A percentile compares a stretch with the other conserved stretches of the same genome.
Evolutionary conservation across 2,888 invertebrate species (phyloP).

Genomic region (Thysanoteuthis rhombus): DNA sequence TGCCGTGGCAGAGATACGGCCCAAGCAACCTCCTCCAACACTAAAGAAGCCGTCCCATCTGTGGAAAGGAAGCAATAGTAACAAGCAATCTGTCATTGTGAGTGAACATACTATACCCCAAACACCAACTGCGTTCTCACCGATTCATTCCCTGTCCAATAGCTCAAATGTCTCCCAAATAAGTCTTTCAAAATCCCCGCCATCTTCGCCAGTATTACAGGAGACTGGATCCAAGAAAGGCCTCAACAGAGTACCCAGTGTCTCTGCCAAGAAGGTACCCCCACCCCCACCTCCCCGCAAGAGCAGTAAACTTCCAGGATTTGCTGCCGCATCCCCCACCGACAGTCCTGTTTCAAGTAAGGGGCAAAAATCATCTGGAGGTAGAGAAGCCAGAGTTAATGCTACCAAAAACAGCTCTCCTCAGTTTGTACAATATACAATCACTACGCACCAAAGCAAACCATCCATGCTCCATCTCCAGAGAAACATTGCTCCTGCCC

Average conservation of each 20-base stretch:
- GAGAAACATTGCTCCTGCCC: background rate
- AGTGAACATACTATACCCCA: background rate
- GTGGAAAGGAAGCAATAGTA: background rate
- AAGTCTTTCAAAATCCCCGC: constrained; percentile 12
- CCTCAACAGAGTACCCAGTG: background rate
- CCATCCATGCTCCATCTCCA: background rate
- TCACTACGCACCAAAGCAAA: constrained; percentile 12
- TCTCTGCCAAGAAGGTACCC: background rate
- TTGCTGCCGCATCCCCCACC: background rate
- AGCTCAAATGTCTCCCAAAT: background rate
- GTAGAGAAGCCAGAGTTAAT: background rate
- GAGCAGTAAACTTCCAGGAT: background rate
- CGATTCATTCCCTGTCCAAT: background rate
- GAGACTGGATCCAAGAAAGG: background rate
- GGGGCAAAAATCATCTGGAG: background rate
- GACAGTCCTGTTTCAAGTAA: background rate
- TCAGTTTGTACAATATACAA: constrained; percentile 14
- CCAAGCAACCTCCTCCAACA: constrained; percentile 24
- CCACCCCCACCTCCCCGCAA: constrained; percentile 21
- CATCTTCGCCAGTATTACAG: background rate
- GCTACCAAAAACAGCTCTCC: background rate
- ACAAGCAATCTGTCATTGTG: background rate
- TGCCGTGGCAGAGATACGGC: constrained; percentile 26
- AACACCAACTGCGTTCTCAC: background rate
- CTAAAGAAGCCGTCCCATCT: constrained; percentile 17